These are phyloP conservation scores for Frankliniella fusca DNA, from an alignment of 2,888 invertebrate species.

Conservation along the genomic window DNA sequence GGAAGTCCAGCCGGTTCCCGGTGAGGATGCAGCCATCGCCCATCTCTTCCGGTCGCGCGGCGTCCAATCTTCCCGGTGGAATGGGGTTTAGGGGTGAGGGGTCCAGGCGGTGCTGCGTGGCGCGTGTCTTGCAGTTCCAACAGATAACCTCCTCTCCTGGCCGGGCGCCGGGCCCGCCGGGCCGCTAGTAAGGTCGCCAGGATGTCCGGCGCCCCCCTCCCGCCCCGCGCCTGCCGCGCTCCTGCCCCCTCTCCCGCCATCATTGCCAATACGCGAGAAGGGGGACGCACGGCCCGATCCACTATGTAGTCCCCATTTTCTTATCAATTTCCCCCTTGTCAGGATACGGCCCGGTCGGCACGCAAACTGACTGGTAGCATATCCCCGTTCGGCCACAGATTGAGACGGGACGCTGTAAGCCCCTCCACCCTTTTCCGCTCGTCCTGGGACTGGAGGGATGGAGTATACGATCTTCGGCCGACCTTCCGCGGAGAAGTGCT, in stretches of 20 bases:
- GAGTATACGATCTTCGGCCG: too few species aligned
- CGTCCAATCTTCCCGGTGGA: slow-evolving; percentile 8
- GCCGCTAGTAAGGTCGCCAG: neutral
- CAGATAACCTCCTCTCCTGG: neutral
- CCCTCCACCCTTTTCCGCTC: too few species aligned
- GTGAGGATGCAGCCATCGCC: slow-evolving; percentile 10
- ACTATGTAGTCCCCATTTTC: slow-evolving; percentile 17
- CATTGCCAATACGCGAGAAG: neutral
- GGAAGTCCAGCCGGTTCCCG: neutral
- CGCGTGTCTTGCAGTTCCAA: neutral
- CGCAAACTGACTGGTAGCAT: neutral
- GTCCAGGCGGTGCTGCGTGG: neutral
- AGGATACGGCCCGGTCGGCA: neutral
- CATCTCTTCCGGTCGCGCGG: slow-evolving; percentile 22
- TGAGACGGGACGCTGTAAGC: too few species aligned
- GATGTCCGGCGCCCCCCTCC: neutral
- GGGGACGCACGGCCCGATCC: neutral
- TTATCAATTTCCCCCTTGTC: slow-evolving; percentile 23
- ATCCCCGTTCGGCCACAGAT: too few species aligned
- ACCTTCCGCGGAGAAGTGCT: too few species aligned
- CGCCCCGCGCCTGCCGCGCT: neutral
- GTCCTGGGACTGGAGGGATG: too few species aligned
- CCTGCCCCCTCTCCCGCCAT: neutral
- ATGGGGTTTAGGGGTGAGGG: neutral
- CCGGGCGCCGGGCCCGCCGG: neutral